Conservation (phyloP, 2,113 vertebrate genomes). For the Hippocampus abdominalis region DNA sequence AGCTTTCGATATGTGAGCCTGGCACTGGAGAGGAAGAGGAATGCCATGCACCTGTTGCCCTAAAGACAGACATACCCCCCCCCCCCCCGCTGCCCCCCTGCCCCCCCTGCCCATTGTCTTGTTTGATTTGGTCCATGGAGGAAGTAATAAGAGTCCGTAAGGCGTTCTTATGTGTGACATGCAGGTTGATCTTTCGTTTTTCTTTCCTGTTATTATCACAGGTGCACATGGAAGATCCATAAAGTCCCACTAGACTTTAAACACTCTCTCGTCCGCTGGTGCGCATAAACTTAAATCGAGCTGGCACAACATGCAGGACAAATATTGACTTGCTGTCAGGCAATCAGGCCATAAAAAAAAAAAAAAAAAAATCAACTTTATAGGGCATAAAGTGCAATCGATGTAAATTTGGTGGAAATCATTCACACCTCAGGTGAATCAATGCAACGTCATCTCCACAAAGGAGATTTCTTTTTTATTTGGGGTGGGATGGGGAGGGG, state of each 20-base stretch:
- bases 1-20: slow-evolving; percentile 34
- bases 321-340: slow-evolving; percentile 52
- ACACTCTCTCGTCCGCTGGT: slow-evolving; percentile 5
- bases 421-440: neutral
- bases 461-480: neutral
- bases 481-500: no score
- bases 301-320: slow-evolving; percentile 12
- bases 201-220: slow-evolving; percentile 1
- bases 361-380: slow-evolving; percentile 2
- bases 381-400: neutral
- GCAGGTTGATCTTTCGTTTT: slow-evolving; percentile 16
- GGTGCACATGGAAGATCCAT: slow-evolving; percentile 1
- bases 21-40: slow-evolving; percentile 34
- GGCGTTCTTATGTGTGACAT: slow-evolving; percentile 2
- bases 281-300: slow-evolving; percentile 14
- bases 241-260: slow-evolving; percentile 33
- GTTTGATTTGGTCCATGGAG: slow-evolving; percentile 32
- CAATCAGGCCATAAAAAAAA: slow-evolving; percentile 33
- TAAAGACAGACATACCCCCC: slow-evolving; percentile 25
- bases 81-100: no score
- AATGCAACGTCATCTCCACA: neutral
- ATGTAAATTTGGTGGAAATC: slow-evolving; percentile 2
- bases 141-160: slow-evolving; percentile 37
- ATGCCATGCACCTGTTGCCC: slow-evolving; percentile 45
- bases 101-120: neutral